Evolutionary conservation across 2,888 invertebrate genomes (phyloP), one percentile per base, ranked within the genome.

Genomic region (Harpalus rubripes): DNA sequence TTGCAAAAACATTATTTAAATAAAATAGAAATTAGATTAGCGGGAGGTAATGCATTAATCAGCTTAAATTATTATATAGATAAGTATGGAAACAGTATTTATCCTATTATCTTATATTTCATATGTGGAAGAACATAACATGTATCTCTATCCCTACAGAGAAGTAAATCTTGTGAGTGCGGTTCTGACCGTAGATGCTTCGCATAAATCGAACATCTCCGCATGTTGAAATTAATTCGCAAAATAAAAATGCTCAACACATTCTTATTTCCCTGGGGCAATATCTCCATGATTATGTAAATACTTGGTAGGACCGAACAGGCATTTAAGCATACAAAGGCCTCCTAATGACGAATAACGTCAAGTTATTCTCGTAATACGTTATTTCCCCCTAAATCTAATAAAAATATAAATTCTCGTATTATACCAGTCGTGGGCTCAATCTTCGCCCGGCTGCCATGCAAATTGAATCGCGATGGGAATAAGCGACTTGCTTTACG

Each of bases 241-340:
- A 61, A 80, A 61, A 68, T 81, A 81, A 52, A 39, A 58, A 68
- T 82, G 74, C 72, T 59, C 32, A 74, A 41, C 82, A 74, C 74
- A 72, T 59, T 59, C 39, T 82, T 82, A 82, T 82, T 82, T 82
- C 82, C 82, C 82, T 18, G 16, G 82, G 52, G 82, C 58, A 7
- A 74, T 44, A 72, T 82, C 74, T 58, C 82, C 52, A 74, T 82
- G 82, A 82, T 82, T 82, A 82, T 82, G 82, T 82, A 82, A 82
- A 82, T 74, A 74, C 72, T 18, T 58, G 56, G 41, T 56, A 72
- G 39, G 10, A 15, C 56, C 82, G 74, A 74, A 82, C 74, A 74
- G 72, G 82, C 82, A 82, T 82, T 82, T 82, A 82, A 82, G 59
- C 56, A 32, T 59, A 74, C 82, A 82, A 82, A 82, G 59, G 59